phyloP scores from a whole-genome alignment of 1,140 invertebrate species.

The Gryon sp. region DNA sequence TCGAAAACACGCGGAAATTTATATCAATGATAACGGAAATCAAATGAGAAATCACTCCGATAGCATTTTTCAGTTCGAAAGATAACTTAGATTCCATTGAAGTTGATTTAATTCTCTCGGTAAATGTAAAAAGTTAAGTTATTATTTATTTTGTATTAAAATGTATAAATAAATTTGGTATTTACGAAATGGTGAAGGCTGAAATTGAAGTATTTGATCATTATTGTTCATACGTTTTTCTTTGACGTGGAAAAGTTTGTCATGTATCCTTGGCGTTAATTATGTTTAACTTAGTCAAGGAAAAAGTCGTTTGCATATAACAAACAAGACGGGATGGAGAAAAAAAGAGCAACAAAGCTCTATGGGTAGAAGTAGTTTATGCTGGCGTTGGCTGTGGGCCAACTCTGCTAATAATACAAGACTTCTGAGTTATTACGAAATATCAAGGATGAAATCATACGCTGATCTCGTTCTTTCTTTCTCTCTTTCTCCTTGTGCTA shows the following conservation, averaged over 20 bases:
- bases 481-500: too few species aligned
- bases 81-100: too few species aligned
- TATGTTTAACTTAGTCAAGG: conserved; percentile 38
- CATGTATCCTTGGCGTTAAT: conserved; percentile 37
- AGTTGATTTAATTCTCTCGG: too few species aligned
- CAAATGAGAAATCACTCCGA: conserved; percentile 21
- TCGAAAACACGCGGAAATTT: conserved; percentile 31
- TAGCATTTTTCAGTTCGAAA: conserved; percentile 1
- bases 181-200: too few species aligned
- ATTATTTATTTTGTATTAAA: too few species aligned
- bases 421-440: conserved; percentile 67
- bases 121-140: too few species aligned
- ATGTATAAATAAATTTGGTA: too few species aligned
- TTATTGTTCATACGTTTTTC: background rate
- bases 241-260: conserved; percentile 8
- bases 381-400: conserved; percentile 61
- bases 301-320: conserved; percentile 38
- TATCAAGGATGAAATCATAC: conserved; percentile 59
- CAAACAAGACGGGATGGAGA: conserved; percentile 23
- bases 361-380: conserved; percentile 36
- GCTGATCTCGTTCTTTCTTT: conserved; percentile 19
- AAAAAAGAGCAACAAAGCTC: conserved; percentile 30
- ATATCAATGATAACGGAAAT: conserved; percentile 42
- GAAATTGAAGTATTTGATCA: too few species aligned
- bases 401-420: conserved; percentile 66